These are phyloP conservation scores for Gymnocephalus cernua DNA, from an alignment of 2,113 vertebrate species.

Conservation along the genomic window DNA sequence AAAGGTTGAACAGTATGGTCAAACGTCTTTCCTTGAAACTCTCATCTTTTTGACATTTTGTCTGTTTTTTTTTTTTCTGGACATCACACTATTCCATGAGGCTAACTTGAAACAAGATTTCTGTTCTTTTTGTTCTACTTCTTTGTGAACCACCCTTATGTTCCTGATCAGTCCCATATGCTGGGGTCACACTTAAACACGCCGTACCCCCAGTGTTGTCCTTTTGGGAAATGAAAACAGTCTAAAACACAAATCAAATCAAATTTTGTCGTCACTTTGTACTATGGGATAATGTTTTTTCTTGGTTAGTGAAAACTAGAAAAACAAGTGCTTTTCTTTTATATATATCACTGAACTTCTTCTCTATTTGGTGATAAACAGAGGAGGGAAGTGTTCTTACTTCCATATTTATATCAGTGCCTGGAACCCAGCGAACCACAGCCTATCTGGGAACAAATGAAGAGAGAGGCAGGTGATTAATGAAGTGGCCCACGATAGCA, in stretches of 20 bases:
- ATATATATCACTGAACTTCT: conserved; percentile 42
- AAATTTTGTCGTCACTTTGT: neutral
- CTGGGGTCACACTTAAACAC: conserved; percentile 49
- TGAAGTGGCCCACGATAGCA: conserved; percentile 84
- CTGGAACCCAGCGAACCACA: conserved; percentile 80
- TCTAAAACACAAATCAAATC: conserved; percentile 29
- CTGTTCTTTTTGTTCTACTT: conserved; percentile 45
- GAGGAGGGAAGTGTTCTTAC: conserved; percentile 72
- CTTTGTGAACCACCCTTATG: conserved; percentile 47
- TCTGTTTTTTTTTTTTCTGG: neutral
- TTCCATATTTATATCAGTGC: conserved; percentile 86
- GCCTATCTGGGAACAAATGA: conserved; percentile 87
- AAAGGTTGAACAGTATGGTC: neutral
- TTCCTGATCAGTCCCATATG: conserved; percentile 77
- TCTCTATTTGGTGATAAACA: conserved; percentile 83
- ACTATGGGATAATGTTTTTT: neutral
- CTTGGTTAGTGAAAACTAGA: conserved; percentile 10
- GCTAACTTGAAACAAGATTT: neutral
- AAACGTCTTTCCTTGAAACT: neutral
- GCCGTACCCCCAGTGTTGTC: conserved; percentile 9
- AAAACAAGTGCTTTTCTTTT: conserved; percentile 40
- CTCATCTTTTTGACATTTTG: neutral
- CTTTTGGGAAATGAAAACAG: conserved; percentile 13
- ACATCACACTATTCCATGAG: neutral
- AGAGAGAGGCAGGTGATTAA: conserved; percentile 84